These are phyloP conservation scores for Tauraco hartlaubi DNA, from an alignment of 2,797 vertebrate species.

Conservation along the genomic window DNA sequence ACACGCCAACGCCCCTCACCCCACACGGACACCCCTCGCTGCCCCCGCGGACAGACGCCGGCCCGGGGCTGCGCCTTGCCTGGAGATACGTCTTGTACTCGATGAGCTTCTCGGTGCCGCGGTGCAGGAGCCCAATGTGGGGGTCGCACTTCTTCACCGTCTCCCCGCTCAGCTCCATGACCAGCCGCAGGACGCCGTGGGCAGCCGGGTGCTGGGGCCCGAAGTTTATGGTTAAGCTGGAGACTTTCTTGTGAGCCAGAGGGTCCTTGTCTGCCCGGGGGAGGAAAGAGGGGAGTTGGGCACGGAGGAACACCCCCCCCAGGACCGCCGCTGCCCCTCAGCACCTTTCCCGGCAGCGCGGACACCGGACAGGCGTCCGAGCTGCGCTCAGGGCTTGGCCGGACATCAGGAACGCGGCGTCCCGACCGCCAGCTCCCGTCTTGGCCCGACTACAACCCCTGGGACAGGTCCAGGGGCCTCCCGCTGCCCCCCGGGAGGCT, in stretches of 20 bases:
- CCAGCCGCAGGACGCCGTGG: conserved; percentile 92
- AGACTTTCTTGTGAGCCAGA: conserved; percentile 81
- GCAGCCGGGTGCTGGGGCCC: conserved; percentile 96
- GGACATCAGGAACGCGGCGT: background rate
- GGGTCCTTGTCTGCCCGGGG: conserved; percentile 86
- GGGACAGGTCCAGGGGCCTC: background rate
- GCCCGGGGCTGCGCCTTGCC: too few relatives aligned
- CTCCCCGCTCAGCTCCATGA: conserved; percentile 95
- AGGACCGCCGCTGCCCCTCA: too few relatives aligned
- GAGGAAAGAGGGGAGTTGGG: background rate
- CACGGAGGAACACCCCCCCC: background rate
- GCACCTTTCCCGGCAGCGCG: background rate
- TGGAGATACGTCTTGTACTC: conserved; percentile 97
- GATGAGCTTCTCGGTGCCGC: conserved; percentile 95
- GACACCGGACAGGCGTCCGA: background rate
- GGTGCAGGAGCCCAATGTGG: conserved; percentile 92
- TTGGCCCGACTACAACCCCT: background rate
- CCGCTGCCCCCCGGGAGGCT: background rate
- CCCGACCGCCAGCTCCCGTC: background rate
- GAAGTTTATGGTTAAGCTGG: conserved; percentile 93
- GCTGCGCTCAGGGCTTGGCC: background rate
- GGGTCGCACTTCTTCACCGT: conserved; percentile 94
- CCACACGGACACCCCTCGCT: background rate
- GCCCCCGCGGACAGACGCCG: background rate
- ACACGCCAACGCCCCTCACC: too few relatives aligned